Base-by-base conservation (phyloP, 2,888 invertebrate genomes). In the Nomada flava region DNA sequence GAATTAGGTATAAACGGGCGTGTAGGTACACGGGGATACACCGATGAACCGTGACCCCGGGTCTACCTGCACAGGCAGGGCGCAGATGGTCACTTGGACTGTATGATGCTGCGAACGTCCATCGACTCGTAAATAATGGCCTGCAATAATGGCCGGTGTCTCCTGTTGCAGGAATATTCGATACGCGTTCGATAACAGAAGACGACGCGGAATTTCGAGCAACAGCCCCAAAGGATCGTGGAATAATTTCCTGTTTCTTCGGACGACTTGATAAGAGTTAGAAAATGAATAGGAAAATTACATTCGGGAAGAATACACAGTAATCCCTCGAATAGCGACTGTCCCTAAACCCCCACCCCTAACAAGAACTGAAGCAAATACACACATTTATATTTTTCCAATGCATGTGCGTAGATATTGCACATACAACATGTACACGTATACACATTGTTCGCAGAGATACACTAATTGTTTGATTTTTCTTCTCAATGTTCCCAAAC, bases 41-140 rank as follows among this genome's bases (percentile, higher is more conserved):
- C 59, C 79, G 73, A 82, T 79, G 82, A 75, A 79, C 82, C 80
- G 55, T 82, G 80, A 79, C 80, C 74, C 23, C 47, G 5, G 15
- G 65, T 26, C 44, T n/a, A 13, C 29, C 42, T 10, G 23, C 20
- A 18, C 57, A 1, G 26, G 29, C 20, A 11, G 18, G n/a, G 13
- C 67, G 29, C 80, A 70, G 80, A 70, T 71, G 74, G 26, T 70
- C 70, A 62, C 67, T 70, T 42, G 65, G 53, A 67, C 80, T 72
- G 74, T 70, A 74, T 68, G 26, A 79, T 70, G 69, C 70, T 59
- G 74, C 71, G 52, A 82, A 82, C 70, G 81, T 82, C 74, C 70
- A 26, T 53, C 64, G 57, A 52, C 26, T 50, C n/a, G 52, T 71
- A 57, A 82, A 70, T 44, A 60, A 79, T 75, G 52, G 36, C 15